These are phyloP conservation scores for Ivindomyrus marchei DNA, from an alignment of 2,113 vertebrate genomes.

Conservation along the genomic window DNA sequence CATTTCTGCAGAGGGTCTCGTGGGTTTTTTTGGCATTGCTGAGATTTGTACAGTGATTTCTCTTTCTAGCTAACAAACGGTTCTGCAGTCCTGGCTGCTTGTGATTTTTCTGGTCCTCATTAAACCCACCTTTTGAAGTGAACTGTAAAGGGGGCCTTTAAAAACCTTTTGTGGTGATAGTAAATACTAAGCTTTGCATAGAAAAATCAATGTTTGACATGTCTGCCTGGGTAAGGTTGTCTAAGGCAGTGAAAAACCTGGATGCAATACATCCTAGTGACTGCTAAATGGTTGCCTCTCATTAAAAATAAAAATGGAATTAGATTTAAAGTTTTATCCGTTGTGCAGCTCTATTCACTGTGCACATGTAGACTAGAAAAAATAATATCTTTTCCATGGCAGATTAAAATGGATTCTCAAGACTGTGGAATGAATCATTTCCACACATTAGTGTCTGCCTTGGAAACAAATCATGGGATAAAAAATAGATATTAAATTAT, in stretches of 20 bases:
- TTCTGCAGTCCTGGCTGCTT: neutral
- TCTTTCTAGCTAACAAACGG: neutral
- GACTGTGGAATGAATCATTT: neutral
- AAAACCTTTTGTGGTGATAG: neutral
- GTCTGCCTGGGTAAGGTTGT: neutral
- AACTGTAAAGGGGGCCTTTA: neutral
- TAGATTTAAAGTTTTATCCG: constrained; percentile 6
- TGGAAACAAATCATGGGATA: neutral
- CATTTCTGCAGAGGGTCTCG: neutral
- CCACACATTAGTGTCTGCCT: neutral
- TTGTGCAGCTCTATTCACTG: neutral
- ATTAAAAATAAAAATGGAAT: neutral
- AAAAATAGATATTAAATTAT: neutral
- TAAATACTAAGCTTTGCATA: neutral
- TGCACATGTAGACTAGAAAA: neutral
- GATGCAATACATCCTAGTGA: neutral
- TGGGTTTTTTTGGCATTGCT: neutral
- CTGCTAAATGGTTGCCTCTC: neutral
- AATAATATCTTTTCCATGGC: constrained; percentile 4
- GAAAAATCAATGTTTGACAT: neutral
- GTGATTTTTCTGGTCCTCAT: neutral
- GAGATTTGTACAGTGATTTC: neutral
- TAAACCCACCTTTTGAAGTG: neutral
- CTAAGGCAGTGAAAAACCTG: neutral
- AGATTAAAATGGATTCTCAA: neutral